Percentiles rank a stretch among this genome's conserved stretches.
phyloP scores from a whole-genome alignment of 2,888 invertebrate species.

The Ormyrus labotus region DNA sequence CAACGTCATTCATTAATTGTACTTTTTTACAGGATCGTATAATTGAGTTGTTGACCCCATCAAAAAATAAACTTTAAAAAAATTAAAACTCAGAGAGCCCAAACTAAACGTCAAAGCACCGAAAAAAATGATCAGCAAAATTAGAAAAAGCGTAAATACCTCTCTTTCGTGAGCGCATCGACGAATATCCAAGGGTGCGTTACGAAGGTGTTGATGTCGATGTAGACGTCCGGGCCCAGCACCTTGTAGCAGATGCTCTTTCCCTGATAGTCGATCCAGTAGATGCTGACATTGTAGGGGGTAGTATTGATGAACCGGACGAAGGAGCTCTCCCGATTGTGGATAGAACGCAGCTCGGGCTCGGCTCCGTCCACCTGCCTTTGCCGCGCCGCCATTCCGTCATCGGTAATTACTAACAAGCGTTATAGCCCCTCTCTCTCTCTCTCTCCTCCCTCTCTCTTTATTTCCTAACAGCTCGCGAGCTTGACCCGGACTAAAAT shows the following conservation, averaged over 20 bases:
- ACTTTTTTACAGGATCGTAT: too few species aligned
- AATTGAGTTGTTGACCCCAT: too few species aligned
- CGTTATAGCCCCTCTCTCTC: conserved; percentile 5
- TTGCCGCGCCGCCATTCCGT: too few species aligned
- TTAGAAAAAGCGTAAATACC: conserved; percentile 62
- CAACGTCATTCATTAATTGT: too few species aligned
- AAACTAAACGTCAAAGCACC: too few species aligned
- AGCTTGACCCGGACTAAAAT: conserved; percentile 44
- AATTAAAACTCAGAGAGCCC: too few species aligned
- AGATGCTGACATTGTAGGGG: conserved; percentile 78
- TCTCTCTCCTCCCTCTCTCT: conserved; percentile 9
- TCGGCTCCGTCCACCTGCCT: conserved; percentile 9
- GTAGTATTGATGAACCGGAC: conserved; percentile 82
- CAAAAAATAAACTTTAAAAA: too few species aligned
- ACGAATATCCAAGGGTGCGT: conserved; percentile 92
- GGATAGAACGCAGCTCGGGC: conserved; percentile 65
- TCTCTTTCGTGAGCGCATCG: conserved; percentile 83
- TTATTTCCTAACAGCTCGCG: not conserved
- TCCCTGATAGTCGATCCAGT: conserved; percentile 89
- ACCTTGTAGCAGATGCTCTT: conserved; percentile 79
- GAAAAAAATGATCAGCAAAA: too few species aligned
- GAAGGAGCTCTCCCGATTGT: conserved; percentile 72
- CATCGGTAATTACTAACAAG: not conserved
- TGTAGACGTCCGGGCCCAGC: conserved; percentile 78
- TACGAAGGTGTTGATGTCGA: conserved; percentile 85